A percentile compares a stretch with the other conserved stretches of the same genome.
Evolutionary conservation across 2,113 vertebrate genomes (phyloP).

Genomic region (Corythornis vintsioides): DNA sequence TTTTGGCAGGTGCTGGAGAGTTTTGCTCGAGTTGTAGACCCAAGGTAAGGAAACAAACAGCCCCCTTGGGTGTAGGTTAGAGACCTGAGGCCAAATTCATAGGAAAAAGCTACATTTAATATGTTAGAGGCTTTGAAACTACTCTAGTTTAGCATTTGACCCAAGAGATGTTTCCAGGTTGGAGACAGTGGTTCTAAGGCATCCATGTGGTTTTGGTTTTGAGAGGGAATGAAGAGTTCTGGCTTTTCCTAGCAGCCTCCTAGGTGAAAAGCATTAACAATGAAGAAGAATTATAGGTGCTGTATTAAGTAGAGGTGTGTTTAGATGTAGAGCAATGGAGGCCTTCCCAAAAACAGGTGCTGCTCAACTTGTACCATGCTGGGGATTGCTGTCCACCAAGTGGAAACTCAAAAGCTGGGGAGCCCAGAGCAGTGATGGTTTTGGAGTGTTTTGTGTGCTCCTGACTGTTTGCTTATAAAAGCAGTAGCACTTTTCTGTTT

Average conservation of each 20-base stretch:
- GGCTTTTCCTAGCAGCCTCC: background rate
- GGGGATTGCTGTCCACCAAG: background rate
- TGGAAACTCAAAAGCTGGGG: background rate
- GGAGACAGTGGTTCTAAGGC: background rate
- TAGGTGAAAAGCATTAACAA: background rate
- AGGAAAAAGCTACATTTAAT: background rate
- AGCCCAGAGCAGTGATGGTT: background rate
- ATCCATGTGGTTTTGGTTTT: background rate
- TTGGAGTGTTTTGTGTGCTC: background rate
- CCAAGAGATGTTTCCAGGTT: background rate
- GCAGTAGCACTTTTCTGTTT: background rate
- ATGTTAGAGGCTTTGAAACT: background rate
- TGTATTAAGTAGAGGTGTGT: background rate
- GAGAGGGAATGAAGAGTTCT: background rate
- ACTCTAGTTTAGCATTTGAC: background rate
- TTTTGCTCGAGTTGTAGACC: background rate
- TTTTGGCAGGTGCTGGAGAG: background rate
- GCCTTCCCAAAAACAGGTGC: background rate
- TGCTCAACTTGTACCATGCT: fast-evolving
- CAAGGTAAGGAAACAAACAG: background rate
- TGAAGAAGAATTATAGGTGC: background rate
- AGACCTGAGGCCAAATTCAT: background rate
- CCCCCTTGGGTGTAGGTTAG: background rate
- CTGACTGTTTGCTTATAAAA: background rate
- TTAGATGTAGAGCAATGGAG: background rate